Conservation (phyloP, 1,140 invertebrate genomes). For the Vanessa tameamea region DNA sequence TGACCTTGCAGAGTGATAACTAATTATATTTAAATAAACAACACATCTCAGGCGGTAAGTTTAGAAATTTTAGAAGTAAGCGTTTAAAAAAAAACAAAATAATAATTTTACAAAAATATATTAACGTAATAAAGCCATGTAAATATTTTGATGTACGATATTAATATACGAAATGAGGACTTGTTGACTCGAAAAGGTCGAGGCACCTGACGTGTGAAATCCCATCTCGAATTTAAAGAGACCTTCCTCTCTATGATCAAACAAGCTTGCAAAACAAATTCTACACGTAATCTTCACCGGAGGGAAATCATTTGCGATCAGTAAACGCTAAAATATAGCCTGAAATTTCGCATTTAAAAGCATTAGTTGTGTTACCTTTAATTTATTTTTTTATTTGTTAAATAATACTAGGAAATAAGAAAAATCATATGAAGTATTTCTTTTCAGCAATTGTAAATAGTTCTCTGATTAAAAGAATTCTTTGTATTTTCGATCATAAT, state of each 20-base stretch:
- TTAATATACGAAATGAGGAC: neutral
- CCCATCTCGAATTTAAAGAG: neutral
- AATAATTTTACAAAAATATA: neutral
- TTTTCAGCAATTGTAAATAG: too few species aligned
- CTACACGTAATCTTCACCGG: neutral
- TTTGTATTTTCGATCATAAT: too few species aligned
- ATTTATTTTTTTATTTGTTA: neutral
- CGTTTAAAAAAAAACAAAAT: too few species aligned
- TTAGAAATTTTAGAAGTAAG: too few species aligned
- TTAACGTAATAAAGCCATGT: too few species aligned
- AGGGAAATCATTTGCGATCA: neutral
- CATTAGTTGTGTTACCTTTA: neutral
- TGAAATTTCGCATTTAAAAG: neutral
- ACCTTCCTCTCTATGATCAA: neutral
- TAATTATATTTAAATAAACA: too few species aligned
- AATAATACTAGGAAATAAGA: neutral
- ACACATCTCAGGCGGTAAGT: too few species aligned
- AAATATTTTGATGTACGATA: neutral
- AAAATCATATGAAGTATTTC: too few species aligned
- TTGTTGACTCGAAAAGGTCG: slow-evolving; percentile 2
- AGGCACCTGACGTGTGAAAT: neutral
- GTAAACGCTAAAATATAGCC: neutral
- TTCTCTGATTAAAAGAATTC: too few species aligned
- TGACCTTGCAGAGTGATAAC: too few species aligned
- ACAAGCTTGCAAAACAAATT: neutral